Evolutionary conservation across 1,140 invertebrate species (phyloP).

Genomic region (Drosophila quadrilineata): DNA sequence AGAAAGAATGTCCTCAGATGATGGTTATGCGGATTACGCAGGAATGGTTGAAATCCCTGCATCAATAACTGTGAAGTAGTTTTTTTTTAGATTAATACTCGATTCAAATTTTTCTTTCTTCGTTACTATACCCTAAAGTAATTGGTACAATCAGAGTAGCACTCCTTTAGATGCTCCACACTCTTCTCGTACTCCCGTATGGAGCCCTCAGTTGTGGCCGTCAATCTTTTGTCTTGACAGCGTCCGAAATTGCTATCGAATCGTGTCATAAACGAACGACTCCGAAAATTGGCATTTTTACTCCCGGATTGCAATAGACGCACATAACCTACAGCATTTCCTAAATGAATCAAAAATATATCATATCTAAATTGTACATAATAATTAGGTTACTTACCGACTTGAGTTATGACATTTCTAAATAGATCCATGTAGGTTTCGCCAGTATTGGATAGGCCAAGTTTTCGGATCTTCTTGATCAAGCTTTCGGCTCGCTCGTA

Average conservation of each 20-base stretch:
- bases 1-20: constrained; percentile 97
- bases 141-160: constrained; percentile 96
- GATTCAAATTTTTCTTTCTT: too few species aligned
- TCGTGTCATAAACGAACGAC: constrained; percentile 94
- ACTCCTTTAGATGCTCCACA: constrained; percentile 86
- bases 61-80: constrained; percentile 88
- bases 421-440: constrained; percentile 96
- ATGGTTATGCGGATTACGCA: constrained; percentile 92
- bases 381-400: constrained; percentile 84
- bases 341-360: constrained; percentile 73
- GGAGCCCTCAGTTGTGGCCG: constrained; percentile 64
- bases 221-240: constrained; percentile 82
- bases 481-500: constrained; percentile 98
- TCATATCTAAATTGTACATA: not conserved
- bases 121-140: constrained; percentile 90
- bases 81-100: constrained; percentile 18
- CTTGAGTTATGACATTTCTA: constrained; percentile 94
- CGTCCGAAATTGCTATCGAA: constrained; percentile 85
- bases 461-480: constrained; percentile 93
- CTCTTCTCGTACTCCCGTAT: constrained; percentile 58
- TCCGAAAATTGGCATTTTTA: constrained; percentile 94
- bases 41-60: constrained; percentile 94
- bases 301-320: constrained; percentile 96
- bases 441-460: constrained; percentile 92
- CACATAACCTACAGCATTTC: constrained; percentile 98